These are phyloP conservation scores for Ostrea denselamellosa DNA, from an alignment of 1,140 invertebrate genomes.

Conservation along the genomic window DNA sequence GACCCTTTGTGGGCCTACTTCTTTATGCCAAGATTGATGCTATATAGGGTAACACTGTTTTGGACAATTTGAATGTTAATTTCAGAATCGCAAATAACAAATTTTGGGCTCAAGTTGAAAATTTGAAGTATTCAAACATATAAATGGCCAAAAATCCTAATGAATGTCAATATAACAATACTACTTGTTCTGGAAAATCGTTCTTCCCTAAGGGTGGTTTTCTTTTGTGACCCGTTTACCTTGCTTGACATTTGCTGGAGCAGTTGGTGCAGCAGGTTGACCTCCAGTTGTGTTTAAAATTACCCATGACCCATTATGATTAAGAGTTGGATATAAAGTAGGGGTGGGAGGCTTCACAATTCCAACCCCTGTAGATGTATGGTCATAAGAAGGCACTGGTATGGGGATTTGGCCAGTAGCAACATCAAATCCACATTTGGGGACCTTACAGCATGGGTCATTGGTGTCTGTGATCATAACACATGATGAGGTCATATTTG, in stretches of 20 bases:
- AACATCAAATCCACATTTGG: slow-evolving; percentile 55
- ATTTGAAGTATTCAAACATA: too few species aligned
- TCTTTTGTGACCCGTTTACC: not conserved
- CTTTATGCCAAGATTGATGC: too few species aligned
- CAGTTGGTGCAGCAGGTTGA: slow-evolving; percentile 55
- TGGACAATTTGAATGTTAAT: too few species aligned
- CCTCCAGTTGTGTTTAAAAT: slow-evolving; percentile 57
- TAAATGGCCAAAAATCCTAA: too few species aligned
- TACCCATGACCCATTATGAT: not conserved
- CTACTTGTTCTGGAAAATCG: too few species aligned
- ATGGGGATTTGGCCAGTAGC: slow-evolving; percentile 50
- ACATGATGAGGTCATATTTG: slow-evolving; percentile 52
- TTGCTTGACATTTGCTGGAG: slow-evolving; percentile 47
- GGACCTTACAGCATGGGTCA: slow-evolving; percentile 61
- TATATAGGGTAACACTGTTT: too few species aligned
- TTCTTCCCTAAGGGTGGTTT: too few species aligned
- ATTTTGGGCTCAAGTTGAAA: too few species aligned
- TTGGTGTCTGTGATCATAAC: slow-evolving; percentile 57
- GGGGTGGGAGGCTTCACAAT: slow-evolving; percentile 49
- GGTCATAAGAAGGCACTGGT: slow-evolving; percentile 48
- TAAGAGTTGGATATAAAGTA: not conserved
- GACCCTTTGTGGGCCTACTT: too few species aligned
- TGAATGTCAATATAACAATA: too few species aligned
- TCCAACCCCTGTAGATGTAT: slow-evolving; percentile 21
- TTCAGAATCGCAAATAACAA: too few species aligned